A percentile compares a stretch with the other conserved stretches of the same genome.
Evolutionary conservation across 2,797 vertebrate species (phyloP).

Genomic region (Rousettus madagascariensis): DNA sequence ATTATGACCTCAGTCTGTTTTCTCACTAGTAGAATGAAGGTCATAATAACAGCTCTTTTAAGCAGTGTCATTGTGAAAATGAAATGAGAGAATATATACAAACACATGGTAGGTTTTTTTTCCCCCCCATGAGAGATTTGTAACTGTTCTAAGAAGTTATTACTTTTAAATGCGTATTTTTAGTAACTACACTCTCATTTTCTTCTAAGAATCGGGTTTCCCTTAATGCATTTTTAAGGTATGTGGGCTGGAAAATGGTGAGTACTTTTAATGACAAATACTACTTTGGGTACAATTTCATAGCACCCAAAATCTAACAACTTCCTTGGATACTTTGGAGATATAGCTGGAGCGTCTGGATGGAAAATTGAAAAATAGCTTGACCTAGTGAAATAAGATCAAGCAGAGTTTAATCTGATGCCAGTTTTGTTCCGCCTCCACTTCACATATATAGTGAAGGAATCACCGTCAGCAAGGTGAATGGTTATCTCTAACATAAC

Average conservation of each 20-base stretch:
- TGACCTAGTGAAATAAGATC: constrained; percentile 4
- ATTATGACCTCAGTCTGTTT: not conserved
- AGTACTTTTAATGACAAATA: constrained; percentile 23
- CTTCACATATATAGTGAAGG: not conserved
- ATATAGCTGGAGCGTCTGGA: not conserved
- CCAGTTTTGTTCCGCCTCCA: not conserved
- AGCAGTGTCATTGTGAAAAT: not conserved
- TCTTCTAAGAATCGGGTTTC: constrained; percentile 41
- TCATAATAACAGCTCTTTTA: not conserved
- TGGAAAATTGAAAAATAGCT: not conserved
- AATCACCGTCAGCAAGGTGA: not conserved
- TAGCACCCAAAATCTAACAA: not conserved
- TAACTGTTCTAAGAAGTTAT: constrained; percentile 44
- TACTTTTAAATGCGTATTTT: constrained; percentile 66
- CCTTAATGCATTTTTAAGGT: constrained; percentile 42
- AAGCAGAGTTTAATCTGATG: not conserved
- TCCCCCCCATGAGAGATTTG: not conserved
- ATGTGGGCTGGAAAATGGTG: not conserved
- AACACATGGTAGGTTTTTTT: not conserved
- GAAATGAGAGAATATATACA: not conserved
- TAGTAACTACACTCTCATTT: constrained; percentile 46
- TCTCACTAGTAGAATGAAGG: not conserved
- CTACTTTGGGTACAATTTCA: constrained; percentile 5
- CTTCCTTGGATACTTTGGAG: constrained; percentile 6
- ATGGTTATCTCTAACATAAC: not conserved